Base-by-base conservation (phyloP, 2,888 invertebrate genomes). In the Andrena hattorfiana region DNA sequence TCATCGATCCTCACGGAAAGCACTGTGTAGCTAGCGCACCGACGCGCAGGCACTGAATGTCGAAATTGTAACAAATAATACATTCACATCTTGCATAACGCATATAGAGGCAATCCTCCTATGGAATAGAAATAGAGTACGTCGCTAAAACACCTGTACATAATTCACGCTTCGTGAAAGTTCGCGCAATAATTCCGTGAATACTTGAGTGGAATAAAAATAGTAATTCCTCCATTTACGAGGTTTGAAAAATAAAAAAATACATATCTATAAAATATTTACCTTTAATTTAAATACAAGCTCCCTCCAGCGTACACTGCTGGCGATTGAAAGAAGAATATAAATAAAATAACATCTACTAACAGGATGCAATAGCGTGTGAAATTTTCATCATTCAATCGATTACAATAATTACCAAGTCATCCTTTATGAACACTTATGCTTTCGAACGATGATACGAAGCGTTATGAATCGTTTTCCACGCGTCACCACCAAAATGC, bases 61-160 rank as follows among this genome's bases (percentile, higher is more conserved):
- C 26, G 32, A 48, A 32, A 56, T 59, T 6, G 30, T n/a, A 49
- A 73, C 59, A 77, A 77, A 77, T 72, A 72, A 23, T n/a, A 8
- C 8, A 20, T 49, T 59, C 59, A 59, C 16, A 7, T 30, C 8
- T 16, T 10, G 60, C 48, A 26, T 59, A 56, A 56, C n/a, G 26
- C 20, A 42, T 26, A 26, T 13, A 16, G 3, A 7, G 20, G 60
- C 4, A 60, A 60, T 30, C 6, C 2, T 0, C 28, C 13, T 5
- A 0, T 16, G 1, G 23, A 23, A 10, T 3, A 60, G 42, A 51
- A 35, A 42, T n/a, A 20, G 16, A 2, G 1, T 5, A 23, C 28
- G 2, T 2, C 2, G 16, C 32, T 16, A 30, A 32, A 49, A 30
- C 63, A 32, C 16, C 49, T 23, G 20, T 54, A 59, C 56, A 30